These are phyloP conservation scores for Sceloporus undulatus DNA, from an alignment of 2,113 vertebrate species.

Conservation along the genomic window DNA sequence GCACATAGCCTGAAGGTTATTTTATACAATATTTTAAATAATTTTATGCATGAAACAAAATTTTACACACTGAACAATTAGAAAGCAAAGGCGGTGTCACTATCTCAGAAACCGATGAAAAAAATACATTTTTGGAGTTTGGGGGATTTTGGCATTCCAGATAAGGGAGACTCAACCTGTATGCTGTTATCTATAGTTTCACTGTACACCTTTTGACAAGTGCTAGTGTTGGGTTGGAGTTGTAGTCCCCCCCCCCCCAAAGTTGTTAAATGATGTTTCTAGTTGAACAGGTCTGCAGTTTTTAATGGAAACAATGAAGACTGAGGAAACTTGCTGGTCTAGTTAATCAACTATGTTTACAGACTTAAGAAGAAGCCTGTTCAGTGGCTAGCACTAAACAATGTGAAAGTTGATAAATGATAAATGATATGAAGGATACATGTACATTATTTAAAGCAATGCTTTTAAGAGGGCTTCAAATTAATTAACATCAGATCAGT, in stretches of 20 bases:
- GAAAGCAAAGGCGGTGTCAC: too few species aligned
- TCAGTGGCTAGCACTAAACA: not conserved
- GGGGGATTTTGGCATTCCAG: too few species aligned
- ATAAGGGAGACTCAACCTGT: too few species aligned
- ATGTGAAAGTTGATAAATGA: not conserved
- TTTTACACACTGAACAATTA: too few species aligned
- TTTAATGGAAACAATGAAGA: not conserved
- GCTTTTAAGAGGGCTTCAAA: not conserved
- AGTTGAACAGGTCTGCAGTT: not conserved
- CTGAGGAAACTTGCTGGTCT: not conserved
- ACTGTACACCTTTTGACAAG: constrained; percentile 35
- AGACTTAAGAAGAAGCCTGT: not conserved
- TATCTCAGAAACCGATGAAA: too few species aligned
- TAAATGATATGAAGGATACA: not conserved
- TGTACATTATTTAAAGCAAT: not conserved
- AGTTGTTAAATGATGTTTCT: not conserved
- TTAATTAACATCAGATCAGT: not conserved
- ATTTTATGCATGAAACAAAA: too few species aligned
- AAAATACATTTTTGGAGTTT: too few species aligned
- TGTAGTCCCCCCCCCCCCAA: not conserved
- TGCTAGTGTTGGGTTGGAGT: constrained; percentile 3
- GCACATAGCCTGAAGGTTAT: too few species aligned
- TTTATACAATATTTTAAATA: too few species aligned
- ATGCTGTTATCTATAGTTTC: constrained; percentile 20
- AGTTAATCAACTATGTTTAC: constrained; percentile 3